Evolutionary conservation across 2,888 invertebrate species (phyloP).

Genomic region (Taphrorychus bicolor): DNA sequence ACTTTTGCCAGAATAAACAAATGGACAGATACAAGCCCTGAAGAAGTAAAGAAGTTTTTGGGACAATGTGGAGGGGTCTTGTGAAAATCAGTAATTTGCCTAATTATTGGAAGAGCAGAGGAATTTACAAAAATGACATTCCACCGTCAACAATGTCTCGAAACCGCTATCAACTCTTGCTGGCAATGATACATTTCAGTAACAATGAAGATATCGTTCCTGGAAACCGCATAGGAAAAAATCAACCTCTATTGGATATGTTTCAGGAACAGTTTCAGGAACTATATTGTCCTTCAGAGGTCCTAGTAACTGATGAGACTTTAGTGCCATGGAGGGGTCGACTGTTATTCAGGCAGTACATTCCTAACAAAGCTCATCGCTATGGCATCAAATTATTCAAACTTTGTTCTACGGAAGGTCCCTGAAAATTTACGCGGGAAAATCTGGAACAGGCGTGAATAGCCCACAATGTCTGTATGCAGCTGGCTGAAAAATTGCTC

Average conservation of each 20-base stretch:
- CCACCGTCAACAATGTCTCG: not conserved
- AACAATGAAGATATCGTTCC: constrained; percentile 13
- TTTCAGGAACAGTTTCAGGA: not conserved
- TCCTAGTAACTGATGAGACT: constrained; percentile 41
- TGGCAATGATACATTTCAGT: constrained; percentile 11
- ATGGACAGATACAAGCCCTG: not conserved
- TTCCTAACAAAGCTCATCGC: constrained; percentile 19
- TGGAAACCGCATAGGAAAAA: constrained; percentile 20
- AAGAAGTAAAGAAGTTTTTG: constrained; percentile 8
- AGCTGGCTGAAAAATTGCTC: not conserved
- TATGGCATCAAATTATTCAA: constrained; percentile 32
- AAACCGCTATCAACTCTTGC: constrained; percentile 3
- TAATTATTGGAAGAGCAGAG: constrained; percentile 4
- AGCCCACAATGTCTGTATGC: constrained; percentile 16
- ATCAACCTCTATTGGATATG: constrained; percentile 13
- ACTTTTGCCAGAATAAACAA: not conserved
- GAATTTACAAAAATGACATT: not conserved
- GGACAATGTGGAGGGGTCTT: constrained; percentile 20
- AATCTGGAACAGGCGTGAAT: constrained; percentile 15
- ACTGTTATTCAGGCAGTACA: constrained; percentile 45
- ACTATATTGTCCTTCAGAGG: not conserved
- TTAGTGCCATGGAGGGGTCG: constrained; percentile 46
- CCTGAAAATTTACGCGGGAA: constrained; percentile 20
- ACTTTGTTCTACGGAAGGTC: constrained; percentile 25
- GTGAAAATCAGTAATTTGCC: not conserved